Evolutionary conservation across 2,888 invertebrate species (phyloP), one percentile per base, ranked within the genome.

Genomic region (Neoaliturus tenellus): DNA sequence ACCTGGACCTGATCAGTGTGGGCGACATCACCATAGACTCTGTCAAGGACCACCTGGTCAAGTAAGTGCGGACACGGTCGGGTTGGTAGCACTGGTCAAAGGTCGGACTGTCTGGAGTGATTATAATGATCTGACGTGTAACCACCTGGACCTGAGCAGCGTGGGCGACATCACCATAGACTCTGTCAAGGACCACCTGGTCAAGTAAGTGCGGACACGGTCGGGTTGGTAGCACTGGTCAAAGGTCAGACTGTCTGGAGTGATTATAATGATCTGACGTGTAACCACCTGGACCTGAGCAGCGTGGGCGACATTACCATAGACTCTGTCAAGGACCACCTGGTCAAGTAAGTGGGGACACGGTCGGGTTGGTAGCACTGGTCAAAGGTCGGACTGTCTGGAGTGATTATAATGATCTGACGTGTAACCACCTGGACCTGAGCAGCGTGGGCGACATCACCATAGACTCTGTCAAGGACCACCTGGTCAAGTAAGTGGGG

Each of bases 131-230:
- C 78, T 44, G 20, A 8, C 23, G n/a, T 62, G 67, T 20, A 82
- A 51, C 71, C 71, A 71, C 31, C 91, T 90, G 85, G 91, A 91
- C 86, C 69, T 87, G 10, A 86, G 88, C 88, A 94, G 94, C 51
- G 93, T 94, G 85, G 97, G 95, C 20, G 98, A 98, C 91, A 98
- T 98, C 89, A 98, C 98, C 3, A 96, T 98, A 86, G 98, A 98
- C 92, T 98, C 98, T 39, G 97, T 98, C 78, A 95, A 96, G 87
- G 98, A 98, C 91, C 98, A 98, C 92, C 92, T 96, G 85, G 86
- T 87, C 81, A 88, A 87, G 88, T 88, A 33, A 80, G 82, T 82
- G n/a, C n/a, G n/a, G n/a, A n/a, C n/a, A n/a, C 31, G 14, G 10
- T 35, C 4, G 35, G 31, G 20, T 55, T 55, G 14, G 35, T 6